Evolutionary conservation across 30 jellyfish, hydroid and myxozoan genomes (phyloP).

Genomic region (Pelagia noctiluca): DNA sequence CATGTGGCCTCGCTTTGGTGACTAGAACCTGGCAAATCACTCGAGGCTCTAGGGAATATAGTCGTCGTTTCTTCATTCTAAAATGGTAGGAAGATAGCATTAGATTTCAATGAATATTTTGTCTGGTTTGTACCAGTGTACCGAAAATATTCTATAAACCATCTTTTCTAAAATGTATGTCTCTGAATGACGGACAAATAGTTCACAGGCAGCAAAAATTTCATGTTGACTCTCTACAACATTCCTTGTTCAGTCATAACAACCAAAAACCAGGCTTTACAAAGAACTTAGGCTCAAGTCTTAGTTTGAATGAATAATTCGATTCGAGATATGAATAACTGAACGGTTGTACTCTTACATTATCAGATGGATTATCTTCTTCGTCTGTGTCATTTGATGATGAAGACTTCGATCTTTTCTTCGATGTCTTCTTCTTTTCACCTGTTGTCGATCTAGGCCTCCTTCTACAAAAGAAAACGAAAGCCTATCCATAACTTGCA

Average conservation of each 20-base stretch:
- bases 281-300: too few relatives aligned
- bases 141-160: too few relatives aligned
- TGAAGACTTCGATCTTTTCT: slow-evolving; percentile 70
- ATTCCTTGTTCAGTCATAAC: too few relatives aligned
- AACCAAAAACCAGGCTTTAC: too few relatives aligned
- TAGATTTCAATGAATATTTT: neutral
- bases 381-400: slow-evolving; percentile 82
- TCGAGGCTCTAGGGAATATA: slow-evolving; percentile 8
- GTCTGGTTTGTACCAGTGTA: neutral
- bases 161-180: too few relatives aligned
- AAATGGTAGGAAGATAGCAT: neutral
- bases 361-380: slow-evolving; percentile 64
- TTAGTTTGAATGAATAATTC: too few relatives aligned
- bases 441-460: slow-evolving; percentile 67
- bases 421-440: slow-evolving; percentile 46
- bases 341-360: slow-evolving; percentile 8
- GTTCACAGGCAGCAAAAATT: too few relatives aligned
- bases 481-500: too few relatives aligned
- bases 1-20: neutral
- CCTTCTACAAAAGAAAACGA: slow-evolving; percentile 47
- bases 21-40: neutral
- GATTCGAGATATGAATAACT: neutral
- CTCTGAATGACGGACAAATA: too few relatives aligned
- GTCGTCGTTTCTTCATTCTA: slow-evolving; percentile 53
- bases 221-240: too few relatives aligned